Evolutionary conservation across 2,888 invertebrate genomes (phyloP).

Genomic region (Busseola fusca): DNA sequence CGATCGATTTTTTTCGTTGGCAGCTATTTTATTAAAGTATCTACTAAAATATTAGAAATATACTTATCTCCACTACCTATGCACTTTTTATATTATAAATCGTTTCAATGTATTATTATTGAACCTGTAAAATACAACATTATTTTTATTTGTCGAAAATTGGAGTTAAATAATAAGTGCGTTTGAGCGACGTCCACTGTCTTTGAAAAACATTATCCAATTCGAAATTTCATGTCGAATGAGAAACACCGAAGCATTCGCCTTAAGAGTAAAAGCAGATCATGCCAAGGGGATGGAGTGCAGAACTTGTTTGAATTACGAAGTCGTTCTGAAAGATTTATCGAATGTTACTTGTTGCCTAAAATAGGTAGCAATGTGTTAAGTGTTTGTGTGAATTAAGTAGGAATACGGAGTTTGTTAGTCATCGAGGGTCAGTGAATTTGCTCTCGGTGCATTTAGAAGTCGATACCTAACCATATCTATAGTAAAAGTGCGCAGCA

Average conservation of each 20-base stretch:
- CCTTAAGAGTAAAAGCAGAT: slow-evolving; percentile 38
- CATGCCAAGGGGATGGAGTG: slow-evolving; percentile 17
- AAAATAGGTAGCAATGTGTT: slow-evolving; percentile 47
- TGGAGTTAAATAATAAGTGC: not conserved
- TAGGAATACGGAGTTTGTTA: slow-evolving; percentile 20
- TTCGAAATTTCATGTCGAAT: not conserved
- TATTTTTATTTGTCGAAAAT: not conserved
- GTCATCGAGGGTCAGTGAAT: slow-evolving; percentile 31
- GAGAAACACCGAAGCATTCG: slow-evolving; percentile 12
- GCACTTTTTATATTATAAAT: not conserved
- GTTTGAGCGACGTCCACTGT: not conserved
- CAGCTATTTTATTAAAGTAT: too few species aligned
- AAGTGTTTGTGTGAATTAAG: slow-evolving; percentile 42
- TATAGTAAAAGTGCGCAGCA: too few species aligned
- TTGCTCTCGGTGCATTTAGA: slow-evolving; percentile 3
- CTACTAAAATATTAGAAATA: not conserved
- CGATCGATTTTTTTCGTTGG: too few species aligned
- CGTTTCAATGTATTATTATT: not conserved
- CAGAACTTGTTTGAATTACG: slow-evolving; percentile 46
- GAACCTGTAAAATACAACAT: not conserved
- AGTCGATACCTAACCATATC: not conserved
- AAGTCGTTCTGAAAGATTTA: slow-evolving; percentile 54
- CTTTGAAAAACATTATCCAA: not conserved
- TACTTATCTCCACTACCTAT: not conserved
- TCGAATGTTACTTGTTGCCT: slow-evolving; percentile 27